Conservation (phyloP, 2,113 vertebrate genomes). For the Aplodontia rufa region DNA sequence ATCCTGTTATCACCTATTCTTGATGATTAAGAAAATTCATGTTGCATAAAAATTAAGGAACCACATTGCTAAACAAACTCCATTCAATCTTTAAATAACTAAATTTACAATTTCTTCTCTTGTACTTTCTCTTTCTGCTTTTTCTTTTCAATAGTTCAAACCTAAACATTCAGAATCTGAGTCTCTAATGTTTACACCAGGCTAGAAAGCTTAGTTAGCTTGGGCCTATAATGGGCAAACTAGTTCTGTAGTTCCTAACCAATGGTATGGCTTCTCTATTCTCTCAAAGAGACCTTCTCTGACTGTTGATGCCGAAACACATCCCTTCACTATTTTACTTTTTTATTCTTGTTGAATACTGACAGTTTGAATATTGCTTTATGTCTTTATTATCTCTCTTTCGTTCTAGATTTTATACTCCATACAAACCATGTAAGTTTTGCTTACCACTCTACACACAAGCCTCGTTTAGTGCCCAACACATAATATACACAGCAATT, state of each 20-base stretch:
- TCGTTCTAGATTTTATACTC: background rate
- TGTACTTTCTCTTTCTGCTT: background rate
- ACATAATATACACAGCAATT: constrained; percentile 22
- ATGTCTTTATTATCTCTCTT: background rate
- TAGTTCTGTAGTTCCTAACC: background rate
- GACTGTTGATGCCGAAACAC: background rate
- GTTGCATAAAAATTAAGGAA: background rate
- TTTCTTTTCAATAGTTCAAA: constrained; percentile 30
- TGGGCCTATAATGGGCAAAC: background rate
- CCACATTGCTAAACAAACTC: background rate
- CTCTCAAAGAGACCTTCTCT: background rate
- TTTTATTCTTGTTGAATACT: background rate
- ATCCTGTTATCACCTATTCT: background rate
- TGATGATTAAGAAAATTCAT: constrained; percentile 18
- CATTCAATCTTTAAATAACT: background rate
- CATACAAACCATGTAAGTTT: background rate
- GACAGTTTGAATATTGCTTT: background rate
- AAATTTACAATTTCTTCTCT: background rate
- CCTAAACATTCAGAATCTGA: background rate
- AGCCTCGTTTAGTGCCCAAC: background rate
- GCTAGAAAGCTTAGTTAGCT: background rate
- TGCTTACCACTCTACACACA: background rate
- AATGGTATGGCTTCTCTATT: background rate
- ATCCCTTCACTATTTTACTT: background rate
- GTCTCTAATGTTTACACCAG: background rate